These are phyloP conservation scores for Drosophila parthenogenetica DNA, from an alignment of 2,888 invertebrate species.

Conservation along the genomic window DNA sequence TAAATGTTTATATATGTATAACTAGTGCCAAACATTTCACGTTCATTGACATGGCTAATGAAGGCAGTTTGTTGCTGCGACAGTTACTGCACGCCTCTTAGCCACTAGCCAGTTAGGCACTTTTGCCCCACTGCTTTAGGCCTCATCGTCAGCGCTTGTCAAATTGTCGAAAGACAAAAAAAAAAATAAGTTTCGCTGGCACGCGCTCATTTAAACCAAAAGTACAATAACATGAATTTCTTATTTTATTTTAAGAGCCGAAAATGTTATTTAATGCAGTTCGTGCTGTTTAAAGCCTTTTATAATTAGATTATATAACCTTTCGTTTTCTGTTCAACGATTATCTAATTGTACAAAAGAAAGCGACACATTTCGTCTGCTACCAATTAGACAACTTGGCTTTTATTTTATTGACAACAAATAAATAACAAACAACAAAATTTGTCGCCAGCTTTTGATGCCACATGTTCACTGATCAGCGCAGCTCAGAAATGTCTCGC, in stretches of 20 bases:
- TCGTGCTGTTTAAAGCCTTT: constrained; percentile 59
- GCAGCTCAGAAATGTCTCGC: neutral
- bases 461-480: constrained; percentile 22
- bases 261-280: constrained; percentile 72
- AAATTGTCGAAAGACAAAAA: constrained; percentile 41
- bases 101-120: neutral
- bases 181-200: constrained; percentile 65
- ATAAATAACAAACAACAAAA: constrained; percentile 11
- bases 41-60: constrained; percentile 71
- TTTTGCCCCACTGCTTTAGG: constrained; percentile 12
- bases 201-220: constrained; percentile 67
- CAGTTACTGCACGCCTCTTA: neutral
- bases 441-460: constrained; percentile 29
- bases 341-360: constrained; percentile 74
- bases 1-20: constrained; percentile 16
- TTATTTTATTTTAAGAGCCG: constrained; percentile 38
- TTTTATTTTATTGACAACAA: constrained; percentile 15
- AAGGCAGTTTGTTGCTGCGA: constrained; percentile 6
- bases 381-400: constrained; percentile 67
- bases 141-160: constrained; percentile 19
- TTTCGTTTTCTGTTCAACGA: constrained; percentile 46
- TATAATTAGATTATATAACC: constrained; percentile 78
- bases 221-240: constrained; percentile 47
- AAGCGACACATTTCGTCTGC: constrained; percentile 59
- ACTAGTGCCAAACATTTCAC: constrained; percentile 60